phyloP scores from a whole-genome alignment of 2,888 invertebrate genomes.

The Allygus modestus region DNA sequence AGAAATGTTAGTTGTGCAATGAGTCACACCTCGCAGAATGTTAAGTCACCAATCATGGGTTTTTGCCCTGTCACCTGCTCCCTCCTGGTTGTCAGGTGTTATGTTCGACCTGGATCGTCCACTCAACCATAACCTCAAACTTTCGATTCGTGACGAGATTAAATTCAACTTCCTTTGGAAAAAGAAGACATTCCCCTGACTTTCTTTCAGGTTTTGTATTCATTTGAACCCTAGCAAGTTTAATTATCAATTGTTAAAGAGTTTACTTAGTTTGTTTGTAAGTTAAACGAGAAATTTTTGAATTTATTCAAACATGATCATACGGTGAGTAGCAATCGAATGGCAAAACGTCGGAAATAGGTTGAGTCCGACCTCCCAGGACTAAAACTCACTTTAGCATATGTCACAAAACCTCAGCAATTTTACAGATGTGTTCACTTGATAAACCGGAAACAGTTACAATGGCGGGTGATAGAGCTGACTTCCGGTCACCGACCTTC shows the following conservation, averaged over 20 bases:
- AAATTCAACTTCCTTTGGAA: neutral
- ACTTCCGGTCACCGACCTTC: conserved; percentile 55
- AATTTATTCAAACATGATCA: no score
- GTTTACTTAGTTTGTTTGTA: no score
- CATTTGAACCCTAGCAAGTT: no score
- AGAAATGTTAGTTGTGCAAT: neutral
- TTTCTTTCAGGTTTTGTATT: no score
- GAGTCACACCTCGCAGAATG: neutral
- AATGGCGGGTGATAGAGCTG: conserved; percentile 54
- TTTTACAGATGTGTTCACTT: conserved; percentile 49
- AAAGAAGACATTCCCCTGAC: no score
- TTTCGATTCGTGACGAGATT: neutral
- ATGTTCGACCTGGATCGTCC: neutral
- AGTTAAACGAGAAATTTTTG: no score
- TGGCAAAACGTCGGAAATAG: no score
- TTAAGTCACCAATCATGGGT: neutral
- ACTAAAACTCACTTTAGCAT: conserved; percentile 18
- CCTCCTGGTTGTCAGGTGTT: neutral
- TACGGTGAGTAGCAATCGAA: no score
- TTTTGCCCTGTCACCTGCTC: neutral
- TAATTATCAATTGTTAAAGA: no score
- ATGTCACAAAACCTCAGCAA: conserved; percentile 11
- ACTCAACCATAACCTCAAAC: conserved; percentile 23
- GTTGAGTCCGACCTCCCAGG: neutral
- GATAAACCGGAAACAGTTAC: conserved; percentile 52